Evolutionary conservation across 2,113 vertebrate genomes (phyloP).

Genomic region (Microcebus ravelobensis): DNA sequence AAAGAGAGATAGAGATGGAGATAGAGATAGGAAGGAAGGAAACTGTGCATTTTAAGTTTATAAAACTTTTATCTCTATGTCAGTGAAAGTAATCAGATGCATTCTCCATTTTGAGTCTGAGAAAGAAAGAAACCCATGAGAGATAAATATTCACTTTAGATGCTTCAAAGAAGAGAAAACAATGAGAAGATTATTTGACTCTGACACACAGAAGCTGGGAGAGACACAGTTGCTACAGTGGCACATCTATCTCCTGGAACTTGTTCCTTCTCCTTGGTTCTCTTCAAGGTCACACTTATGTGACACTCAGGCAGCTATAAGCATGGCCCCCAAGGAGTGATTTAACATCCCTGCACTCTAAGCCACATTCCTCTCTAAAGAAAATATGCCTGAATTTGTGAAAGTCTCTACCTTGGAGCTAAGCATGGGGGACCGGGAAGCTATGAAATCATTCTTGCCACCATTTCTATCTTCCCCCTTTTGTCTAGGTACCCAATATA

Average conservation of each 20-base stretch:
- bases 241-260: neutral
- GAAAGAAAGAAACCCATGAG: slow-evolving; percentile 24
- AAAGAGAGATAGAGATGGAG: too few species aligned
- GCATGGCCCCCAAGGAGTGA: neutral
- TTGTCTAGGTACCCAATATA: neutral
- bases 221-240: neutral
- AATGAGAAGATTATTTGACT: neutral
- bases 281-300: neutral
- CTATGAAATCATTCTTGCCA: neutral
- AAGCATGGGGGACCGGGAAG: neutral
- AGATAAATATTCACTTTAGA: neutral
- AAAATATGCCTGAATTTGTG: neutral
- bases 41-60: neutral
- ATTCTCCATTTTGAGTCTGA: slow-evolving; percentile 5
- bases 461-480: neutral
- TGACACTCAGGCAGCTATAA: neutral
- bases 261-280: neutral
- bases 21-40: too few species aligned
- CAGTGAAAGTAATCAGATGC: neutral
- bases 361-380: neutral
- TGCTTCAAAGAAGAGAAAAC: neutral
- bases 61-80: neutral
- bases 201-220: neutral
- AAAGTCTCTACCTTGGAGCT: neutral
- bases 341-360: neutral